Evolutionary conservation across 92 coral and sea anemone species (phyloP), one percentile per base, ranked within the genome.

Genomic region (Porites lobata): DNA sequence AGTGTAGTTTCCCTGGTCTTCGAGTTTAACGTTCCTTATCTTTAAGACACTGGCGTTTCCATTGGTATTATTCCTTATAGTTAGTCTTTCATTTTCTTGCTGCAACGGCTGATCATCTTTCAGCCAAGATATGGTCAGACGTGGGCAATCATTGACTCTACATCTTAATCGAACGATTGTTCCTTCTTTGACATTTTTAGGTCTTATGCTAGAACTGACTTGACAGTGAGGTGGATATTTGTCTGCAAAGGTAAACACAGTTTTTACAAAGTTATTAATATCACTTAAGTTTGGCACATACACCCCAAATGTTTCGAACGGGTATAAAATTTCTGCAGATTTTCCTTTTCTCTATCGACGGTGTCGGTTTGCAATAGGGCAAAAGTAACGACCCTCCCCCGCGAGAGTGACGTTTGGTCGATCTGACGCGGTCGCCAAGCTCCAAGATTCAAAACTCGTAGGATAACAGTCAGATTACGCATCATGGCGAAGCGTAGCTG

Each of bases 1-100:
- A 52, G 88, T 86, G 83, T 95, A 95, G 64, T 77, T 84, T 32
- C 98, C 98, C 20, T 84, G 92, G 80, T 95, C 98, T 0, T 68
- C 32, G 17, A 14, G 79, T 12, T 43, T 71, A 53, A 75, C 86
- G 2, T 20, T 29, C 76, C 69, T 91, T 62, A 95, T 95, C 87
- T 86, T 87, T 76, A 95, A 59, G 53, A 66, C 78, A 14, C 87
- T 81, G 81, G 65, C 80, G 70, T 61, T 38, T 38, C 47, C 47
- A 38, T 0, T 81, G 72, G 57, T 86, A 17, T 32, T n/a, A 13
- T 76, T 65, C 75, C 71, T 82, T 56, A 10, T 11, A 56, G 13
- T 56, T 20, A 76, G 24, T 58, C 93, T 73, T 9, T 69, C n/a
- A 14, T 86, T 65, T 32, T 26, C 22, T 29, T 66, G 64, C 38